Percentiles rank a stretch among this genome's conserved stretches.
phyloP scores from a whole-genome alignment of 92 coral and sea anemone genomes.

The Blastomussa wellsi region DNA sequence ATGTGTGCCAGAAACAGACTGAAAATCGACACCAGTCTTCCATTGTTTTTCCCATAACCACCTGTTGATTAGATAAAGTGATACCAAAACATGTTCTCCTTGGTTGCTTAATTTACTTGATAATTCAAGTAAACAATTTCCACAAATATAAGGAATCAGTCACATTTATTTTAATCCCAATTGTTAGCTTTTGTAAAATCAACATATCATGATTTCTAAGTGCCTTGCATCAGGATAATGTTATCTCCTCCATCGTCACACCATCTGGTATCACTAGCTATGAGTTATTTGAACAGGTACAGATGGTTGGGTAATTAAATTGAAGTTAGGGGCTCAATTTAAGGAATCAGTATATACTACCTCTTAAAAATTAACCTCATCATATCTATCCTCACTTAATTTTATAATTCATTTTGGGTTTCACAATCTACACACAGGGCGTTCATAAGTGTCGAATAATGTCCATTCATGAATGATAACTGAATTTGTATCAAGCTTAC shows the following conservation, averaged over 20 bases:
- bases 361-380: too few species aligned
- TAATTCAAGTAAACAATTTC: not conserved
- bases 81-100: not conserved
- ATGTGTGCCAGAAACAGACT: conserved; percentile 91
- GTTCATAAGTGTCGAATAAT: too few species aligned
- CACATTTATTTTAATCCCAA: too few species aligned
- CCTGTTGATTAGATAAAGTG: conserved; percentile 40
- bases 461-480: too few species aligned
- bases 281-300: not conserved
- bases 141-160: too few species aligned
- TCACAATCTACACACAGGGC: too few species aligned
- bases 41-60: conserved; percentile 78
- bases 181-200: not conserved
- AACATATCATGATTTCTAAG: not conserved
- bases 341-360: too few species aligned
- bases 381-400: too few species aligned
- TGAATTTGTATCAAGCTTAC: conserved; percentile 32
- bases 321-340: not conserved
- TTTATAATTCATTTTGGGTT: too few species aligned
- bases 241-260: not conserved
- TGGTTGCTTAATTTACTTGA: not conserved
- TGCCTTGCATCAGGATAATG: not conserved
- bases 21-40: conserved; percentile 91
- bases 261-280: too few species aligned
- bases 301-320: not conserved